Base-by-base conservation (phyloP, 2,888 invertebrate genomes). In the Drosophila barbarae region DNA sequence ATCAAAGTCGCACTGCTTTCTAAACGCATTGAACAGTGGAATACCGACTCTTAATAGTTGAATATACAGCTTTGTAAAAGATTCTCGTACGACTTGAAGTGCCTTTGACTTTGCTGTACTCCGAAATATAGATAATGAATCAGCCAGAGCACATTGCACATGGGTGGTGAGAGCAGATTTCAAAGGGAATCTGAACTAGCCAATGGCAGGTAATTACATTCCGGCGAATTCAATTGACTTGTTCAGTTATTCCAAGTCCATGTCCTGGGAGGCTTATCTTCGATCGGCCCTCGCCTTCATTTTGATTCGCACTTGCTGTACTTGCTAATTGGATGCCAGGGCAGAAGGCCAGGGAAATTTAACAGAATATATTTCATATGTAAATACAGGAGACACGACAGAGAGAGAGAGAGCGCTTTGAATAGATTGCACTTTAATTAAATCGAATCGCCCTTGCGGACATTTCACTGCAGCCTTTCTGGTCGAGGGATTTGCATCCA, bases 361-460 rank as follows among this genome's bases (percentile, higher is more conserved):
- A 28, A 42, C 34, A n/a, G 42, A 60, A 64, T 51, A 36, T 26
- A 51, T 38, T 52, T 13, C 51, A 44, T 36, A 51, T 63, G 65
- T 42, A 51, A 63, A 51, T 51, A 32, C 10, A 41, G 42, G 9
- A 28, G n/a, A 13, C 15, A 23, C 23, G 23, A 23, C 23, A 23
- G 59, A 58, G 6, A 18, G 23, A 23, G 6, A 26, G 32, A 23
- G 13, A 13, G n/a, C 10, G 38, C 18, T 39, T 26, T 61, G 41
- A 50, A 52, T 39, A 41, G 30, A 44, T 32, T 63, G 61, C 61
- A 63, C 35, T 55, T 66, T 66, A 65, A 65, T 65, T 66, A 64
- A 63, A 63, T 63, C 18, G 61, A 64, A 64, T 36, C 23, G 42
- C 12, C 30, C 35, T 23, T 8, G 56, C 23, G 59, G 23, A 44